Conservation (phyloP, 1,140 invertebrate species). For the Asbolus verrucosus region DNA sequence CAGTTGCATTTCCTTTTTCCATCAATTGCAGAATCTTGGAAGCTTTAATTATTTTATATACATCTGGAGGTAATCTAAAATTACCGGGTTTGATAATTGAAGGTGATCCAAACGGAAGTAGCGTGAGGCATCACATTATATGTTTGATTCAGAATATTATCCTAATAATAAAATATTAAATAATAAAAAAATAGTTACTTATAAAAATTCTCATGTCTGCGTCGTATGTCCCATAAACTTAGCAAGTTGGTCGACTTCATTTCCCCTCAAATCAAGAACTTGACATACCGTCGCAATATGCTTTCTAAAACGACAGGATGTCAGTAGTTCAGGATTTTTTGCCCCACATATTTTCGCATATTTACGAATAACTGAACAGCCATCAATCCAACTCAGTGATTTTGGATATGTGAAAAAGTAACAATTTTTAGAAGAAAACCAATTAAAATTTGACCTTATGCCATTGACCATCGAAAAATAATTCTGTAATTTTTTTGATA, state of each 20-base stretch:
- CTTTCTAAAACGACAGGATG: neutral
- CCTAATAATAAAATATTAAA: no score
- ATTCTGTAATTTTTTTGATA: constrained; percentile 41
- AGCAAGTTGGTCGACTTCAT: constrained; percentile 20
- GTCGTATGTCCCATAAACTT: constrained; percentile 26
- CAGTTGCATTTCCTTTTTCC: constrained; percentile 60
- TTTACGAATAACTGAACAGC: no score
- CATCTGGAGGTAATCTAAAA: constrained; percentile 55
- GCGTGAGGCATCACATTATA: no score
- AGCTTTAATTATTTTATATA: constrained; percentile 59
- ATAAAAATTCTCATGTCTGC: constrained; percentile 12
- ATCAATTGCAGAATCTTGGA: constrained; percentile 62
- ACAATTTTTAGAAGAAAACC: no score
- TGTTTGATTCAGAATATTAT: no score
- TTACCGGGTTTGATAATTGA: no score
- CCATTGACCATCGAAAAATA: constrained; percentile 21
- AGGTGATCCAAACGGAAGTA: no score
- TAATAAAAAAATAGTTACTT: no score
- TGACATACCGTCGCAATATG: constrained; percentile 14
- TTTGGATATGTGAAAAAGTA: constrained; percentile 45
- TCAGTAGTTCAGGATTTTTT: no score
- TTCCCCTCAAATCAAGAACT: neutral
- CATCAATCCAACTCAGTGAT: constrained; percentile 38
- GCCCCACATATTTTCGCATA: no score
- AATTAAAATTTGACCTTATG: constrained; percentile 1